phyloP scores from a whole-genome alignment of 2,888 invertebrate species.

The Acleris literana region DNA sequence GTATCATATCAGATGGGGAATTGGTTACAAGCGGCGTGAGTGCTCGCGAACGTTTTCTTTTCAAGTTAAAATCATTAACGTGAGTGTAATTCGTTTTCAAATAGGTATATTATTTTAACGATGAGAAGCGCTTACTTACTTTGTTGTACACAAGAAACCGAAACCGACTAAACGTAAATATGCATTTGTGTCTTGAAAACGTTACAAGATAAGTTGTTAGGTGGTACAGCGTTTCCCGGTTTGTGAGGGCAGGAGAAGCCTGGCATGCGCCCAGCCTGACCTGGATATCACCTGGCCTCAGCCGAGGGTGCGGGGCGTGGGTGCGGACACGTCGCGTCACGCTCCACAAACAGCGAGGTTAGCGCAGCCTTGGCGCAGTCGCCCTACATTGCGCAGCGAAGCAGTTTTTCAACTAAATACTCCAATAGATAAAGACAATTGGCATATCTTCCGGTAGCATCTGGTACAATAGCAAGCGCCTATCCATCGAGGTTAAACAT shows the following conservation, averaged over 20 bases:
- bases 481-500: constrained; percentile 21
- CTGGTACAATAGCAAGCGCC: constrained; percentile 38
- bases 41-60: constrained; percentile 39
- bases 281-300: constrained; percentile 33
- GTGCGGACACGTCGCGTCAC: constrained; percentile 82
- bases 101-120: constrained; percentile 21
- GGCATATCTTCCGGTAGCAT: constrained; percentile 54
- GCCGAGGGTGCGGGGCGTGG: constrained; percentile 53
- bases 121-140: neutral
- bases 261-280: constrained; percentile 23
- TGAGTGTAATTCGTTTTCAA: constrained; percentile 32
- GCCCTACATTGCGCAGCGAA: constrained; percentile 77
- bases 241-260: neutral
- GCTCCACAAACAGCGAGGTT: constrained; percentile 83
- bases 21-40: constrained; percentile 24
- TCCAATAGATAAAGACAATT: constrained; percentile 54
- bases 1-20: constrained; percentile 30
- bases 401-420: constrained; percentile 66
- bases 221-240: too few species aligned
- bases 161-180: too few species aligned
- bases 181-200: too few species aligned
- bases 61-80: constrained; percentile 34
- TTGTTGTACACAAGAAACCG: too few species aligned
- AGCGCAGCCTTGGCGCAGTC: constrained; percentile 76
- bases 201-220: too few species aligned